Evolutionary conservation across 2,113 vertebrate species (phyloP).

Genomic region (Urocitellus parryii): DNA sequence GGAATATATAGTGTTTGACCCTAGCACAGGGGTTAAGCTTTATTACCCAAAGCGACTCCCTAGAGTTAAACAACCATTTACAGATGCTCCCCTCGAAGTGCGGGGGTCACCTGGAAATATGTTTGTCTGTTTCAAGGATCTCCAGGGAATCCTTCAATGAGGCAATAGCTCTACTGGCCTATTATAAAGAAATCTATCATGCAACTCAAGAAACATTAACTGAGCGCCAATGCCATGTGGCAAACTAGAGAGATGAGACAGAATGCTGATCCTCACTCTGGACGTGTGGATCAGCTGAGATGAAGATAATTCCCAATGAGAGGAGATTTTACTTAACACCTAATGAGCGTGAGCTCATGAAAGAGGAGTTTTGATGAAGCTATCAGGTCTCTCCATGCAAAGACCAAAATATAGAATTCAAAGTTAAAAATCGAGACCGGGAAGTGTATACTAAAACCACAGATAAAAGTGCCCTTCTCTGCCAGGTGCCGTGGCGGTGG

Average conservation of each 20-base stretch:
- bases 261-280: not conserved
- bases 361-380: not conserved
- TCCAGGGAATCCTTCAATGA: not conserved
- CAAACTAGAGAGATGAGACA: not conserved
- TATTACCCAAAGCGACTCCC: not conserved
- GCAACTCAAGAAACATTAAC: not conserved
- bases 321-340: not conserved
- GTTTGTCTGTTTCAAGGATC: not conserved
- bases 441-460: not conserved
- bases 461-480: not conserved
- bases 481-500: not conserved
- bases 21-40: not conserved
- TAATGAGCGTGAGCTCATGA: not conserved
- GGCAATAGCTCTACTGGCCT: not conserved
- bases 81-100: not conserved
- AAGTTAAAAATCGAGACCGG: not conserved
- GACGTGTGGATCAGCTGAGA: not conserved
- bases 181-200: not conserved
- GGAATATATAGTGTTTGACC: not conserved
- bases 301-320: not conserved
- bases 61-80: not conserved
- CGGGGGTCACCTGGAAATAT: not conserved
- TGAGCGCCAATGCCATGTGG: too few relatives aligned
- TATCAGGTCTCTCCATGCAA: not conserved
- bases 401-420: not conserved